Conservation (phyloP, 1,140 invertebrate species). For the Penaeus japonicus region DNA sequence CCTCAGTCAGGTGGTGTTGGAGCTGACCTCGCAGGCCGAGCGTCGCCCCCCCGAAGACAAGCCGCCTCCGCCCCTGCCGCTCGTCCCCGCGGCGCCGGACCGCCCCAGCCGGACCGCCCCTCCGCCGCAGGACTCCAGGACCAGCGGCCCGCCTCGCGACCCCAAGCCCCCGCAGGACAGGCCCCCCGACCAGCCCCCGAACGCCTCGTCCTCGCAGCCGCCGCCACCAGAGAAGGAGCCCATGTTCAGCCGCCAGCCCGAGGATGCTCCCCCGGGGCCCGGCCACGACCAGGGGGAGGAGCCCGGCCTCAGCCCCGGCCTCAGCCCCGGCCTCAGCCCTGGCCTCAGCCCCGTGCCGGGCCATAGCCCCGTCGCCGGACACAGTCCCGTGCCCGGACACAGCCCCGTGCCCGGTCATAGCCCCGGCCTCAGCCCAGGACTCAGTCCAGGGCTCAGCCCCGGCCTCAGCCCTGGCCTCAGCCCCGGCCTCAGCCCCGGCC, state of each 20-base stretch:
- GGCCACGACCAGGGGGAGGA: conserved; percentile 42
- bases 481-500: conserved; percentile 15
- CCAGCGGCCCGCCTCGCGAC: conserved; percentile 62
- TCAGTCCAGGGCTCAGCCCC: too few species aligned
- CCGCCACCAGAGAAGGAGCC: conserved; percentile 33
- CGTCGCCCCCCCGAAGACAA: conserved; percentile 51
- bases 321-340: conserved; percentile 33
- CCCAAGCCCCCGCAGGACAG: conserved; percentile 63
- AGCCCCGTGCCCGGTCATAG: conserved; percentile 1
- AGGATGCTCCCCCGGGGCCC: conserved; percentile 35
- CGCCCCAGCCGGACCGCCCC: conserved; percentile 63
- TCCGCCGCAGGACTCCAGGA: conserved; percentile 59
- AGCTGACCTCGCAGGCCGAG: conserved; percentile 68
- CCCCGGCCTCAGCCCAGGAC: too few species aligned
- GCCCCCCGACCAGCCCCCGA: conserved; percentile 56
- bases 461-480: neutral
- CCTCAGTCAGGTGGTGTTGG: conserved; percentile 78
- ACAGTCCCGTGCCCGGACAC: conserved; percentile 27
- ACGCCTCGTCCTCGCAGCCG: conserved; percentile 32
- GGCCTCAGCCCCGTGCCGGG: conserved; percentile 37
- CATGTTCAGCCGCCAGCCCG: conserved; percentile 51
- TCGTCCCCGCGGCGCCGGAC: conserved; percentile 61
- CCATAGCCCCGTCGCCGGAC: conserved; percentile 29
- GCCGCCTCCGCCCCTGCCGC: conserved; percentile 62
- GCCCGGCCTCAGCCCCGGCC: conserved; percentile 27